Evolutionary conservation across 2,113 vertebrate species (phyloP).

Genomic region (Limanda limanda): DNA sequence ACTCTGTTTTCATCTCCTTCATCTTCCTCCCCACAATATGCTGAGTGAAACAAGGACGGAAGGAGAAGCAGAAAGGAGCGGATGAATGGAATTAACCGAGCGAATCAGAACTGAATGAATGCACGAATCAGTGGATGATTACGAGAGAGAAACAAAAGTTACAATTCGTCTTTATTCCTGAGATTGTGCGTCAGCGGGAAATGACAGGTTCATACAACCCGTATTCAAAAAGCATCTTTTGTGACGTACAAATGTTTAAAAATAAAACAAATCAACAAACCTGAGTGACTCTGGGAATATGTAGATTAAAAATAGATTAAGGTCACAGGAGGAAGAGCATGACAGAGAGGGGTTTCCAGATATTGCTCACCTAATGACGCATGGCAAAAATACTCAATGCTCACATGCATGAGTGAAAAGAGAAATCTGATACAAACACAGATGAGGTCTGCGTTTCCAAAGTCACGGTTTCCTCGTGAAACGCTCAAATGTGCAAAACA

Average conservation of each 20-base stretch:
- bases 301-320: too few species aligned
- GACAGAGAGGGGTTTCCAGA: background rate
- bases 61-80: background rate
- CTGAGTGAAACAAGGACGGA: constrained; percentile 13
- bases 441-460: background rate
- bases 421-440: background rate
- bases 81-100: constrained; percentile 16
- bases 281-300: too few species aligned
- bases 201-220: background rate
- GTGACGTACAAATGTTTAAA: background rate
- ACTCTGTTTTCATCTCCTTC: constrained; percentile 33
- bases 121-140: background rate
- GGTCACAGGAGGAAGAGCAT: background rate
- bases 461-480: too few species aligned
- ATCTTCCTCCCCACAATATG: constrained; percentile 14
- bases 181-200: background rate
- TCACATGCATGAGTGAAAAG: background rate
- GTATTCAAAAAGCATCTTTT: too few species aligned
- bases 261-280: background rate
- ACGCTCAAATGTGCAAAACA: too few species aligned
- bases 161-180: background rate
- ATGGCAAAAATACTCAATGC: background rate
- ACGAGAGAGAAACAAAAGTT: background rate
- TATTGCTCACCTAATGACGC: background rate
- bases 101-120: background rate